Evolutionary conservation across 2,888 invertebrate genomes (phyloP).

Genomic region (Trichogramma dendrolimi): DNA sequence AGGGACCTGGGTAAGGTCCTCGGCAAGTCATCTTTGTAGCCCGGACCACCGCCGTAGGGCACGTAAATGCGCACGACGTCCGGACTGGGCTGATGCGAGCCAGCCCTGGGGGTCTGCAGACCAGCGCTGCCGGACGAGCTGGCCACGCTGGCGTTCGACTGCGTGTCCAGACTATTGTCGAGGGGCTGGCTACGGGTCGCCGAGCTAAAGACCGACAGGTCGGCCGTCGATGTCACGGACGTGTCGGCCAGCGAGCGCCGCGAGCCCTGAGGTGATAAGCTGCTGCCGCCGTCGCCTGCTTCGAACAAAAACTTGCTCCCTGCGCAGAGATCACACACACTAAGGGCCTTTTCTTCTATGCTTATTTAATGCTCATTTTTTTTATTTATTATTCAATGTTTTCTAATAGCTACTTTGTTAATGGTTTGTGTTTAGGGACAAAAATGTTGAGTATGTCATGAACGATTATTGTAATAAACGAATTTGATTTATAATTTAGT

Average conservation of each 20-base stretch:
- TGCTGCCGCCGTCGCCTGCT: constrained; percentile 40
- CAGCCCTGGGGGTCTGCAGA: constrained; percentile 61
- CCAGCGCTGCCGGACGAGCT: constrained; percentile 65
- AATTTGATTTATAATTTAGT: no score
- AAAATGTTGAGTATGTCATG: no score
- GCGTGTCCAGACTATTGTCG: constrained; percentile 72
- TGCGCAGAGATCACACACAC: constrained; percentile 44
- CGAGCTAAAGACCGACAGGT: constrained; percentile 74
- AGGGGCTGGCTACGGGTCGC: constrained; percentile 66
- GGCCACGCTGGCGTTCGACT: constrained; percentile 72
- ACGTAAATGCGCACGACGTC: constrained; percentile 77
- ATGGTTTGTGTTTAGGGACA: no score
- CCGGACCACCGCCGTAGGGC: constrained; percentile 64
- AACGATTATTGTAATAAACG: no score
- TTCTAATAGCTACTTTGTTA: no score
- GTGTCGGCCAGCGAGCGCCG: constrained; percentile 78
- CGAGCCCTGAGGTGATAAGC: constrained; percentile 66
- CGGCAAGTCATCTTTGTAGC: constrained; percentile 56
- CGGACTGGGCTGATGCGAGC: constrained; percentile 65
- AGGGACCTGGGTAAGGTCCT: constrained; percentile 56
- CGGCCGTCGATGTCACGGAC: constrained; percentile 78
- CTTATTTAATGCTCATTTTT: not conserved
- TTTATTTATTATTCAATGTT: no score
- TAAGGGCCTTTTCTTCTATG: not conserved
- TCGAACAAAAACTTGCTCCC: constrained; percentile 65